Evolutionary conservation across 37 sponge, comb jelly and placozoan genomes (phyloP), one percentile per base, ranked within the genome.

Genomic region (Chondrosia reniformis): DNA sequence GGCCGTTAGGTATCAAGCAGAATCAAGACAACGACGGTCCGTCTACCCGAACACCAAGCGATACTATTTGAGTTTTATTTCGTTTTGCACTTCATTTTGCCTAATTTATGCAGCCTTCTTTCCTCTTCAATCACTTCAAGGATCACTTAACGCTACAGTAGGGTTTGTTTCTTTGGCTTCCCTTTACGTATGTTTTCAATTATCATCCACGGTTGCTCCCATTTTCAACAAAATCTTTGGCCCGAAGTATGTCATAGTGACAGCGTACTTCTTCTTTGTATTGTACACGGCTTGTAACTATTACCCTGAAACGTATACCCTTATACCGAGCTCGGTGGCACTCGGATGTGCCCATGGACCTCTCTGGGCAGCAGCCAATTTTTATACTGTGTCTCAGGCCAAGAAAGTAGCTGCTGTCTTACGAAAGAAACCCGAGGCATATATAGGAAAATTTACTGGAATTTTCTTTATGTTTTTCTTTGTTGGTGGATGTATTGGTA

Each of bases 271-370:
- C 7, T 24, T 3, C 58, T 28, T 28, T 3, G 3, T 3, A 3
- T 6, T 56, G 58, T 91, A 78, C 67, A 83, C 78, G 15, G 67
- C 61, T 3, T 22, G 81, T 32, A 86, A 91, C 84, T 91, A 63
- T 55, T 91, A 91, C 45, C 87, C 91, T 10, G 56, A 40, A 37
- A 80, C 73, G 84, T 86, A 80, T 72, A 83, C 87, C 3, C 87
- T 91, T 9, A 52, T 91, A 36, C 91, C 91, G 25, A 73, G 75
- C 17, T 83, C 87, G 2, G 58, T 77, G n/a, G 31, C 83, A 39
- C 24, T 78, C 9, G 91, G 91, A 12, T 32, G 81, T 36, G 84
- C 76, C 0, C 81, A 76, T 4, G 91, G 77, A 2, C 87, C 84
- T 22, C 54, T 86, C 24, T 91, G 84, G 84, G 73, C 84, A 8